Evolutionary conservation across 2,888 invertebrate species (phyloP).

Genomic region (Netelia melanura): DNA sequence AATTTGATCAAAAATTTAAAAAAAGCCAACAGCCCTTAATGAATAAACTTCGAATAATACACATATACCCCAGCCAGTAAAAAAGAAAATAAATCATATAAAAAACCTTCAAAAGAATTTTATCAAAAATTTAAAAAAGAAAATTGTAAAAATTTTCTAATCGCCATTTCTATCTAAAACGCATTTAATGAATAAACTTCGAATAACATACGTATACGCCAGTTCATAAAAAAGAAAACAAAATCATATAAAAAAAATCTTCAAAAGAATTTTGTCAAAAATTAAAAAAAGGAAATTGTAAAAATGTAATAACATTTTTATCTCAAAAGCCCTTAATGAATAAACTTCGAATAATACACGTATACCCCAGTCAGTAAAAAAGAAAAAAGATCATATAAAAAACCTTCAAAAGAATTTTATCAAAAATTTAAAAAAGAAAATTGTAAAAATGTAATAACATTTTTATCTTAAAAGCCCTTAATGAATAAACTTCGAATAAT

Average conservation of each 20-base stretch:
- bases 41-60: no score
- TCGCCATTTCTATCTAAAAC: no score
- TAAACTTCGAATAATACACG: neutral
- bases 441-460: conserved; percentile 13
- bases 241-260: neutral
- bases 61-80: no score
- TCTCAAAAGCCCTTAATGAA: neutral
- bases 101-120: no score
- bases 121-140: no score
- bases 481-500: neutral
- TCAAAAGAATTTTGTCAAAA: neutral
- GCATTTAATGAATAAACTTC: no score
- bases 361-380: neutral
- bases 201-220: neutral
- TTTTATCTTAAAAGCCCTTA: neutral
- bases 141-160: no score
- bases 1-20: conserved; percentile 1
- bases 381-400: conserved; percentile 1
- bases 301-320: conserved; percentile 19
- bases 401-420: neutral
- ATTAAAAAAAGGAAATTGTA: neutral
- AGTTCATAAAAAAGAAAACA: neutral
- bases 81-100: no score
- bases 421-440: conserved; percentile 1
- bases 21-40: neutral